A percentile compares a stretch with the other conserved stretches of the same genome.
Evolutionary conservation across 2,113 vertebrate genomes (phyloP).

Genomic region (Salminus brasiliensis): DNA sequence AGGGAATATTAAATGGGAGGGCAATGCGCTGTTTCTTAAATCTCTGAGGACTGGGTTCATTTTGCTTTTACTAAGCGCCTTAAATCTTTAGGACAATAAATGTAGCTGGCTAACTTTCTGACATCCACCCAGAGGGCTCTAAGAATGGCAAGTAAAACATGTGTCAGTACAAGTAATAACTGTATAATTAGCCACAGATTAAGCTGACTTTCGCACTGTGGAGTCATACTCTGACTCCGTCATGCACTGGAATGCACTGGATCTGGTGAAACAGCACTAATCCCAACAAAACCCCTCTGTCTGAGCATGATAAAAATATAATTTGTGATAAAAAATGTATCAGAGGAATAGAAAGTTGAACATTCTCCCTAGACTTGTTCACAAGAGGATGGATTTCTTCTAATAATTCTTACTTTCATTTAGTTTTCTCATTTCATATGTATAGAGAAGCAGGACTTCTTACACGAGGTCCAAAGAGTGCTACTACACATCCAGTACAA

Average conservation of each 20-base stretch:
- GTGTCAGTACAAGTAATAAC: slow-evolving; percentile 27
- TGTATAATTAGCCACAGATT: slow-evolving; percentile 33
- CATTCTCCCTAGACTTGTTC: slow-evolving; percentile 7
- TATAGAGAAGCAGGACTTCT: not conserved
- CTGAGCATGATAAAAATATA: slow-evolving; percentile 36
- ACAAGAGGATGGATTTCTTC: not conserved
- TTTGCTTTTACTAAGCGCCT: slow-evolving; percentile 2
- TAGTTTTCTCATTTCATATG: not conserved
- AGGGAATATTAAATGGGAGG: not conserved
- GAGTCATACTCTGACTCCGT: slow-evolving; percentile 2
- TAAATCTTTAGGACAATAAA: slow-evolving; percentile 1
- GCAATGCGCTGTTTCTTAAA: not conserved
- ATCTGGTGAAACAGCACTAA: slow-evolving; percentile 3
- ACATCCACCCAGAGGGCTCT: slow-evolving; percentile 1
- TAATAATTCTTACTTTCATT: not conserved
- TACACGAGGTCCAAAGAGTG: not conserved
- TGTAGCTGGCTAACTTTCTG: slow-evolving; percentile 5
- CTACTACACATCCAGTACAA: not conserved
- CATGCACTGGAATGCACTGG: not conserved
- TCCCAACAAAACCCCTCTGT: slow-evolving; percentile 30
- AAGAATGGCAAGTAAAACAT: slow-evolving; percentile 16
- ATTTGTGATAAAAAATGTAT: slow-evolving; percentile 41
- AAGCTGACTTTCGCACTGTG: slow-evolving; percentile 14
- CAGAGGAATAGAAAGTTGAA: slow-evolving; percentile 22
- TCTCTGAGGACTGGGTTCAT: not conserved